These are phyloP conservation scores for Leistus spinibarbis DNA, from an alignment of 2,888 invertebrate species.

Conservation along the genomic window DNA sequence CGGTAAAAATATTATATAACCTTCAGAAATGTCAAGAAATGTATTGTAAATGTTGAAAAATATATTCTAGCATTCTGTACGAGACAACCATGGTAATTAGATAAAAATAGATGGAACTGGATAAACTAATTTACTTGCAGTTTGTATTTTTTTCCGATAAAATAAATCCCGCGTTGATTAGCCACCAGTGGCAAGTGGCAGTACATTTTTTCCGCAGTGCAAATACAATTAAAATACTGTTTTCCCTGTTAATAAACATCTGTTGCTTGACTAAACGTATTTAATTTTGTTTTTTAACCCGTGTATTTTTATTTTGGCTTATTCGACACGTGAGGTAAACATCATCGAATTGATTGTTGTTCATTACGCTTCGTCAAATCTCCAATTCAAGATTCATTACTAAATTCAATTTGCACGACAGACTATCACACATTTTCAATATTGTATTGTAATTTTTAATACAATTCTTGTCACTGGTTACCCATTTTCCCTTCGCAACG, in stretches of 20 bases:
- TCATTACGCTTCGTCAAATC: not conserved
- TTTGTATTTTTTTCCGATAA: not conserved
- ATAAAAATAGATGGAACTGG: not conserved
- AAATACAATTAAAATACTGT: conserved; percentile 23
- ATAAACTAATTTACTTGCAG: not conserved
- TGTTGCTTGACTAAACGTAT: conserved; percentile 17
- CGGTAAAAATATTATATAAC: too few relatives aligned
- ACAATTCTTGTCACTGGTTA: too few relatives aligned
- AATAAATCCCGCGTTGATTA: not conserved
- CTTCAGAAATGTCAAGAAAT: too few relatives aligned
- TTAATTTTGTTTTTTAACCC: conserved; percentile 1
- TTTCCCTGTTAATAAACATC: conserved; percentile 11
- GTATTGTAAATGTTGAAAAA: not conserved
- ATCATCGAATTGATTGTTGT: not conserved
- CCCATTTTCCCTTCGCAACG: not conserved
- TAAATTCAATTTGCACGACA: not conserved
- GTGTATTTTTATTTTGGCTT: not conserved
- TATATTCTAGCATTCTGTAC: not conserved
- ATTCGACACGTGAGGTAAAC: not conserved
- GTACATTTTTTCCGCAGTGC: not conserved
- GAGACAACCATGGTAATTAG: not conserved
- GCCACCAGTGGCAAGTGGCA: not conserved
- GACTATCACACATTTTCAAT: too few relatives aligned
- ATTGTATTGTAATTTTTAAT: too few relatives aligned
- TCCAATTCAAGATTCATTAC: not conserved